A percentile compares a stretch with the other conserved stretches of the same genome.
Conservation (phyloP, 2,797 vertebrate species). For the Poecilia picta region DNA sequence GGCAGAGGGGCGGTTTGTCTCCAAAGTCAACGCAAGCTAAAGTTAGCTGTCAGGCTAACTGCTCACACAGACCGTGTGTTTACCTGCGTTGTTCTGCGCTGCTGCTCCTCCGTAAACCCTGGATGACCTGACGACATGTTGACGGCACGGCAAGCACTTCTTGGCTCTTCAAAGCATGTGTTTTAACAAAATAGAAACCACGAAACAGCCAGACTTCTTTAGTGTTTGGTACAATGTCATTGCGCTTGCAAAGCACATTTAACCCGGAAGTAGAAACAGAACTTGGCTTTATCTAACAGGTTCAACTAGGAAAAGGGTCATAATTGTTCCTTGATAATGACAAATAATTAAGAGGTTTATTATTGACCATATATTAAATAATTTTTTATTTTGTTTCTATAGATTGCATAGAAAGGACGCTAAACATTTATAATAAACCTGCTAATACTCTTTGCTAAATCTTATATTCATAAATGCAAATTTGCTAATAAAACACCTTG, state of each 20-base stretch:
- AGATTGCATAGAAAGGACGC: too few relatives aligned
- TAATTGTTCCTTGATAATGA: neutral
- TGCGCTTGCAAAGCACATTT: neutral
- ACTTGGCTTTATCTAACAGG: neutral
- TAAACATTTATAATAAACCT: too few relatives aligned
- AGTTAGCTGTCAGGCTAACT: constrained; percentile 24
- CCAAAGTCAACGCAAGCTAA: constrained; percentile 15
- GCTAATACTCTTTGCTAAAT: too few relatives aligned
- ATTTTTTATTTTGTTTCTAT: too few relatives aligned
- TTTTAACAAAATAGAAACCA: neutral
- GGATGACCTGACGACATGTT: constrained; percentile 71
- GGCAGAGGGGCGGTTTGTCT: neutral
- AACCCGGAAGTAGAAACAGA: constrained; percentile 66
- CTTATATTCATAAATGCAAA: too few relatives aligned
- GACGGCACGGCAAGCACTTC: neutral
- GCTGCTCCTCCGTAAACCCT: constrained; percentile 53
- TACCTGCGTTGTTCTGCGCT: constrained; percentile 49
- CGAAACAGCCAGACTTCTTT: neutral
- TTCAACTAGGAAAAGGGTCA: neutral
- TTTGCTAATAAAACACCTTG: too few relatives aligned
- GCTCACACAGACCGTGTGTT: constrained; percentile 8
- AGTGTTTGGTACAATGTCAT: constrained; percentile 69
- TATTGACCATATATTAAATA: too few relatives aligned
- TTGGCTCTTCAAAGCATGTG: constrained; percentile 30
- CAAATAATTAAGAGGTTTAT: neutral